phyloP scores from a whole-genome alignment of 2,797 vertebrate species.

The Babyrousa celebensis region DNA sequence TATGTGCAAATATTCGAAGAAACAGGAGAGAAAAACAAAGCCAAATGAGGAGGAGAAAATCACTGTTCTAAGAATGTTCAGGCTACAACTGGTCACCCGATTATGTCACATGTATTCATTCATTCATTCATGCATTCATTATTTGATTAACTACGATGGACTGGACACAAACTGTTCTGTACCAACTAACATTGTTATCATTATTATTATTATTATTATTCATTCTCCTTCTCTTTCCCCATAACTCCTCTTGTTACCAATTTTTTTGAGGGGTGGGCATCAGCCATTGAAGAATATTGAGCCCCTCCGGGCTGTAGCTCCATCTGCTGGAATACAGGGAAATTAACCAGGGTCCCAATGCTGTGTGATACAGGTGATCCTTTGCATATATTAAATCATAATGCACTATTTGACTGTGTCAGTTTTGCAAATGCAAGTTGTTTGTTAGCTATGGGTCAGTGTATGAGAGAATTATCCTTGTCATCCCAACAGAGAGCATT shows the following conservation, averaged over 20 bases:
- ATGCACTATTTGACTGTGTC: neutral
- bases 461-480: neutral
- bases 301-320: conserved; percentile 45
- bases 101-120: neutral
- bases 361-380: neutral
- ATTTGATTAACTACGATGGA: neutral
- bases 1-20: conserved; percentile 38
- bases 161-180: neutral
- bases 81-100: neutral
- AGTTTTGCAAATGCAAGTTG: neutral
- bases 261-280: neutral
- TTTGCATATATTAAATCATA: neutral
- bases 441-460: neutral
- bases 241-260: neutral
- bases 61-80: neutral
- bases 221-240: neutral
- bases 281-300: neutral
- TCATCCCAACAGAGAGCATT: neutral
- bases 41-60: neutral
- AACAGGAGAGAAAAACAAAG: neutral
- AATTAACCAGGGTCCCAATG: neutral
- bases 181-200: neutral
- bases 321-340: conserved; percentile 72
- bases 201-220: neutral
- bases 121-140: neutral